Conservation (phyloP, 2,797 vertebrate genomes). For the Semaprochilodus insignis region DNA sequence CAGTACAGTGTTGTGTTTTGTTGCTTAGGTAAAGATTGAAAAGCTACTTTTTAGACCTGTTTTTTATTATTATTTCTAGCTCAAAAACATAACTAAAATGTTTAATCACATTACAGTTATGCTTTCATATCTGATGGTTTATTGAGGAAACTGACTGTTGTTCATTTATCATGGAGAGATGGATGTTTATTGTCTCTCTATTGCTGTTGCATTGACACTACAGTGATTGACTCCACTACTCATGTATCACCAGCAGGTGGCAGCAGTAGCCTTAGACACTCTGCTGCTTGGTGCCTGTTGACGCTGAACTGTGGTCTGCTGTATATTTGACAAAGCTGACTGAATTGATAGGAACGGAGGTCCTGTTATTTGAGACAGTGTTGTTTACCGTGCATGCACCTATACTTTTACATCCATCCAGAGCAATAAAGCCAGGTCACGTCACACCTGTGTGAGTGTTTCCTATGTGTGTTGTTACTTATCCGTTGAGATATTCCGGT, state of each 20-base stretch:
- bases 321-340: conserved; percentile 16
- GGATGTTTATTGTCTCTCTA: not conserved
- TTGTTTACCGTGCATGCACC: conserved; percentile 73
- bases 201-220: not conserved
- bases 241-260: conserved; percentile 41
- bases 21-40: conserved; percentile 3
- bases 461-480: not conserved
- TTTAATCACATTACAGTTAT: not conserved
- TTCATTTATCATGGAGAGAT: not conserved
- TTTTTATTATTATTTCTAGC: conserved; percentile 6
- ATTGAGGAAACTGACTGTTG: not conserved
- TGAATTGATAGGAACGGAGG: not conserved
- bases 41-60: not conserved
- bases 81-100: not conserved
- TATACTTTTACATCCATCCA: conserved; percentile 73
- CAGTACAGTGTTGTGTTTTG: not conserved
- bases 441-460: not conserved
- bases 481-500: no score
- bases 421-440: conserved; percentile 65
- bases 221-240: not conserved
- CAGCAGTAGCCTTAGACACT: conserved; percentile 17
- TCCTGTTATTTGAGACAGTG: conserved; percentile 30
- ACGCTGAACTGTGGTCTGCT: conserved; percentile 9
- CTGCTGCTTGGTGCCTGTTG: conserved; percentile 12
- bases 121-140: not conserved